Base-by-base conservation (phyloP, 2,113 vertebrate species). In the Lontra canadensis region DNA sequence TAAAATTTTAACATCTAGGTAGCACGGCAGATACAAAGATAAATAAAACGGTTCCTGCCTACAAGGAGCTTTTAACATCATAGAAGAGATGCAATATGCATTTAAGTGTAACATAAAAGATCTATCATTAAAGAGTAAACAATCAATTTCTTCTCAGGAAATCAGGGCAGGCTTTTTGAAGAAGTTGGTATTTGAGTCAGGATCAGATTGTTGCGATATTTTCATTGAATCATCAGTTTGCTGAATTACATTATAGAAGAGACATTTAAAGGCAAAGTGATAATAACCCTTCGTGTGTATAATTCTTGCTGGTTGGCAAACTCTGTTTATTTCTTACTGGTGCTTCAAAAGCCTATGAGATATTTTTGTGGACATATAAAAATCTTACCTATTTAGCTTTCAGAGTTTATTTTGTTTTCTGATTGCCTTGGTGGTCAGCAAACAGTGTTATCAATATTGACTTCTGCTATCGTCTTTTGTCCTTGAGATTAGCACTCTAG, bases 361-460 rank as follows among this genome's bases (percentile, higher is more conserved):
- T 92, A 80, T 83, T 94, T 92, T 52, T 90, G 39, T 52, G 49
- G 34, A 47, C 34, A 78, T 74, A 4, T 86, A 79, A 95, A 96
- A 83, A n/a, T 71, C 18, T 88, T 55, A 89, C 47, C 44, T 84
- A 1, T 92, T 93, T 81, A 47, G 17, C 21, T 85, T 91, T 92
- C 80, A 85, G 36, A 80, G 61, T 94, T 92, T 88, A 29, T 88
- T 90, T 83, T 92, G 23, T 96, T 96, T 97, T 92, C 80, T 96
- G 1, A 63, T 96, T 92, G 47, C 49, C 49, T 88, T 78, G 25
- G 59, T 95, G 36, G 85, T 95, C 59, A 91, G 93, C 92, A 97
- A 94, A 96, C 84, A 96, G 34, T 92, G 95, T 93, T 95, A 90
- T 91, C 79, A 90, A 42, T 78, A 82, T 95, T 95, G 86, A 95